These are phyloP conservation scores for Naja naja DNA, from an alignment of 2,113 vertebrate species.

Conservation along the genomic window DNA sequence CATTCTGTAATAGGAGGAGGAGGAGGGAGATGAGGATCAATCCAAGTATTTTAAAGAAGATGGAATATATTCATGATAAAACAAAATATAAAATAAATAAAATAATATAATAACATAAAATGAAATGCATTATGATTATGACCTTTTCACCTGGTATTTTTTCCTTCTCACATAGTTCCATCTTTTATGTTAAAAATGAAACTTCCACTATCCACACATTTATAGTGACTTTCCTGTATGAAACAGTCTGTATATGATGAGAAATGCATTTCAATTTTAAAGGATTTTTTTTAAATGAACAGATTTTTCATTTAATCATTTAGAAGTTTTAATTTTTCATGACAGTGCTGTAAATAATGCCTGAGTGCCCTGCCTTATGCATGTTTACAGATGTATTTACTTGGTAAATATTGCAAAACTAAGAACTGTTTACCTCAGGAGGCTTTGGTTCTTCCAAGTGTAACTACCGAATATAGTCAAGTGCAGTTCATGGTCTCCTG, in stretches of 20 bases:
- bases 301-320: conserved; percentile 3
- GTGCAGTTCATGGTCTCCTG: not conserved
- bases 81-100: not conserved
- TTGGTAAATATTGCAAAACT: not conserved
- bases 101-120: not conserved
- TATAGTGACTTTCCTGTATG: not conserved
- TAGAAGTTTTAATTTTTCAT: not conserved
- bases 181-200: not conserved
- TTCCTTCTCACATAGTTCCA: not conserved
- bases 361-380: conserved; percentile 14
- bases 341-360: not conserved
- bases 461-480: not conserved
- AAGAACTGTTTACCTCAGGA: conserved; percentile 1
- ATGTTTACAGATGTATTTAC: conserved; percentile 11
- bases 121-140: not conserved
- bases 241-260: not conserved
- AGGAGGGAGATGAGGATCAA: not conserved
- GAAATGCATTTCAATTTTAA: not conserved
- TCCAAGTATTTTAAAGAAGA: not conserved
- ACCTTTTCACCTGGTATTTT: not conserved
- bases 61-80: not conserved
- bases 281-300: not conserved
- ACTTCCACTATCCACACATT: not conserved
- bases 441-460: not conserved
- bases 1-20: not conserved